phyloP scores from a whole-genome alignment of 2,113 vertebrate genomes.

The Rhynchomys soricoides region DNA sequence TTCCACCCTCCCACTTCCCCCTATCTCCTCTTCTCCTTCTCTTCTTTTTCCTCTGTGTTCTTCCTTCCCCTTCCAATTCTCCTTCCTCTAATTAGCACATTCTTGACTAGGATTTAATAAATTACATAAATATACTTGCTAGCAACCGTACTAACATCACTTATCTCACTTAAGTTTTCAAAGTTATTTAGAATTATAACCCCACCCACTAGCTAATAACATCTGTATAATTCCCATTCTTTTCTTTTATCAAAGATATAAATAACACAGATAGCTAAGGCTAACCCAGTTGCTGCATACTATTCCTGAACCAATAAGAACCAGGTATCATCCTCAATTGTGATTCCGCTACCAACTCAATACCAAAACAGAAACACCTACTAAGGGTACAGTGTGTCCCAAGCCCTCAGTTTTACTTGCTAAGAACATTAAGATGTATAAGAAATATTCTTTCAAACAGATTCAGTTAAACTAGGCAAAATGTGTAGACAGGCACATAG shows the following conservation, averaged over 20 bases:
- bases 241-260: not conserved
- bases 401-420: constrained; percentile 6
- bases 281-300: not conserved
- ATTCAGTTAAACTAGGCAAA: not conserved
- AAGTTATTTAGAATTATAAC: constrained; percentile 24
- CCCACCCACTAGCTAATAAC: not conserved
- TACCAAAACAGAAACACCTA: not conserved
- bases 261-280: not conserved
- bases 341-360: constrained; percentile 10
- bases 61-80: not conserved
- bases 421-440: constrained; percentile 1
- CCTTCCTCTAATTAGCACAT: not conserved
- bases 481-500: not conserved
- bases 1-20: not conserved
- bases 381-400: not conserved
- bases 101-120: constrained; percentile 28
- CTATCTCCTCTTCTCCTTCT: not conserved
- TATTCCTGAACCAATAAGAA: not conserved
- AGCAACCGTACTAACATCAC: not conserved
- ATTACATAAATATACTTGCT: not conserved
- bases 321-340: constrained; percentile 1
- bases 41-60: not conserved
- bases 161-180: constrained; percentile 8
- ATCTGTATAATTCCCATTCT: not conserved
- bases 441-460: not conserved